A percentile compares a stretch with the other conserved stretches of the same genome.
Evolutionary conservation across 2,797 vertebrate genomes (phyloP).

Genomic region (Dendrocincla tyrannina): DNA sequence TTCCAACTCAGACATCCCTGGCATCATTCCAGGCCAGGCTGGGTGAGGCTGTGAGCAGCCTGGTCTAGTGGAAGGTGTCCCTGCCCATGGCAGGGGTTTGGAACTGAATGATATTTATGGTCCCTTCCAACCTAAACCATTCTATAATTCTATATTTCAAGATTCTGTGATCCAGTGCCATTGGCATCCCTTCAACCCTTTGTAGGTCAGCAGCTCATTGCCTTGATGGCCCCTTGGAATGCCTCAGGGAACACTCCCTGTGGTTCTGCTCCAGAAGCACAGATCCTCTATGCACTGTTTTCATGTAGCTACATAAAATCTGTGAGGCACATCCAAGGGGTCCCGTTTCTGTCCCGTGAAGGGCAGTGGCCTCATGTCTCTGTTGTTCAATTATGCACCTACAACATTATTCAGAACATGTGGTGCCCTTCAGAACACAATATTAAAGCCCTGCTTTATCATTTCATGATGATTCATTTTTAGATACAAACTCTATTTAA

Average conservation of each 20-base stretch:
- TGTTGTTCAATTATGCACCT: neutral
- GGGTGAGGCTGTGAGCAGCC: neutral
- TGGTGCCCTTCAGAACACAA: neutral
- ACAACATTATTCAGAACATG: neutral
- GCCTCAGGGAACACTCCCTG: neutral
- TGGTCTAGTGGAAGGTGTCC: neutral
- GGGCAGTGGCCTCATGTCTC: neutral
- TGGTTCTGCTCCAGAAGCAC: neutral
- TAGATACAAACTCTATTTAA: slow-evolving; percentile 2
- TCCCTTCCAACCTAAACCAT: neutral
- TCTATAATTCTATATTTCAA: neutral
- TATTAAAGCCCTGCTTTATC: neutral
- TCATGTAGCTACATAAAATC: fast-evolving
- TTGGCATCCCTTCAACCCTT: neutral
- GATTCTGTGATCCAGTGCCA: neutral
- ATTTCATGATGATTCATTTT: slow-evolving; percentile 6
- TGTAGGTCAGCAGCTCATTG: neutral
- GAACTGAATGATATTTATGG: neutral
- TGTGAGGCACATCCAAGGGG: neutral
- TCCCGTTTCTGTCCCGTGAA: neutral
- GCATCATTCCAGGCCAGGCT: neutral
- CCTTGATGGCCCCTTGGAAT: neutral
- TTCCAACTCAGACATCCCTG: neutral
- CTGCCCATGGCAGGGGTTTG: neutral
- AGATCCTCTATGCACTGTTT: neutral